Evolutionary conservation across 2,113 vertebrate genomes (phyloP), one percentile per base, ranked within the genome.

Genomic region (Ictidomys tridecemlineatus): DNA sequence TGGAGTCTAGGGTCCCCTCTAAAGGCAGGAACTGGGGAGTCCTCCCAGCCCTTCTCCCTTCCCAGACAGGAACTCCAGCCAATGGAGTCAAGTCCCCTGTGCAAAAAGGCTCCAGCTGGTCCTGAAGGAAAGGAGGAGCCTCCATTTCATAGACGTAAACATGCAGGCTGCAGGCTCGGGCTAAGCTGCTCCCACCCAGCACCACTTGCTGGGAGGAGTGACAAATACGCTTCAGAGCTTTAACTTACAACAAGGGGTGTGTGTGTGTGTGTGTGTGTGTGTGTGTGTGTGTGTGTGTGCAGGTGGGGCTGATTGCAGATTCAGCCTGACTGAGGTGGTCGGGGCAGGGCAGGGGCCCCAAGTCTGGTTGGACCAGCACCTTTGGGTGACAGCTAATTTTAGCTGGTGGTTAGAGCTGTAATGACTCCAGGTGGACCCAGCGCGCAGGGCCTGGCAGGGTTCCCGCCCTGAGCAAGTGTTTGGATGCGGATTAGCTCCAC

Each of bases 401-500:
- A 97, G 96, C 67, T 0, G 0, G 32, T 79, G 76, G 89, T 80
- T 96, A 72, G 67, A 92, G 73, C 18, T 78, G 58, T 76, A 95
- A 58, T 61, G 95, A 93, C 88, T 96, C 63, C 94, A 93, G 97
- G 97, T 93, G 85, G 94, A 96, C 84, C 89, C 65, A 34, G 92
- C 94, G 96, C 30, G 84, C 96, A 97, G 93, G 76, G 84, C 88
- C 97, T 96, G 97, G 98, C 95, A 96, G 85, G 4, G 90, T 93
- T 95, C 93, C 95, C 92, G 26, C 96, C 97, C 97, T 42, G 39
- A 95, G 93, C 20, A 14, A 95, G 72, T 79, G 76, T 98, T 97
- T 98, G 94, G 91, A 92, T 92, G 94, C 2, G 96, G 98, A 98
- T 98, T 97, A 97, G 90, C 96, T 96, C 87, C 89, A 83, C 63